These are phyloP conservation scores for Myrmophylax atrothorax DNA, from an alignment of 2,113 vertebrate species.

Conservation along the genomic window DNA sequence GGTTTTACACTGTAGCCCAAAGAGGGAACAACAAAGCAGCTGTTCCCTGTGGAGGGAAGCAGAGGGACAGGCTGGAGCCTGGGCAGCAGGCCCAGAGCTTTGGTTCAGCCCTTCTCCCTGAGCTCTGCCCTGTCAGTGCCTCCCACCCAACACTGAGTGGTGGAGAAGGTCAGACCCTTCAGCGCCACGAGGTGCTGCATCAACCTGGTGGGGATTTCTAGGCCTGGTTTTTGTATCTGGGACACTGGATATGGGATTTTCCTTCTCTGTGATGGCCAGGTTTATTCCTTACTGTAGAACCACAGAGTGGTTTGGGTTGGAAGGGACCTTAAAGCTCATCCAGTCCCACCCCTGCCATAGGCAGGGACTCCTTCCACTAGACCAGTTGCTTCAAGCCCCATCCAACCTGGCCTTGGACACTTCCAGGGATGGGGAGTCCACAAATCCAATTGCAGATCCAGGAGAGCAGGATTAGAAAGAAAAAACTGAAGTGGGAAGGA, in stretches of 20 bases:
- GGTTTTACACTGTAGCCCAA: background rate
- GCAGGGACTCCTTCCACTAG: accelerated
- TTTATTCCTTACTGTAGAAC: background rate
- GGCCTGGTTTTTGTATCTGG: accelerated
- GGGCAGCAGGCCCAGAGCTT: conserved; percentile 5
- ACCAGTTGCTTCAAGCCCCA: background rate
- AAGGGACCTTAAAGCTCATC: background rate
- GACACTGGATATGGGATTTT: background rate
- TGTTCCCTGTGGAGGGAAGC: background rate
- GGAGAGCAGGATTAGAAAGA: background rate
- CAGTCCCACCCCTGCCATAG: background rate
- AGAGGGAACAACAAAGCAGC: background rate
- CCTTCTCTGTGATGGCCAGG: background rate
- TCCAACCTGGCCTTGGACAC: background rate
- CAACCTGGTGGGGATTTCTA: background rate
- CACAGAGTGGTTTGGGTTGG: background rate
- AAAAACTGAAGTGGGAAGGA: background rate
- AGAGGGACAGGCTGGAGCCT: background rate
- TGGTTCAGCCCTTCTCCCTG: background rate
- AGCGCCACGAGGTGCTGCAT: background rate
- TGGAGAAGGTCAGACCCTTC: background rate
- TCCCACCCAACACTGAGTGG: accelerated
- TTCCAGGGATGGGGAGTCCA: background rate
- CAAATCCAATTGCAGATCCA: background rate
- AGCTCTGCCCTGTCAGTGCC: background rate